phyloP scores from a whole-genome alignment of 2,113 vertebrate species.

The Pteropus alecto region DNA sequence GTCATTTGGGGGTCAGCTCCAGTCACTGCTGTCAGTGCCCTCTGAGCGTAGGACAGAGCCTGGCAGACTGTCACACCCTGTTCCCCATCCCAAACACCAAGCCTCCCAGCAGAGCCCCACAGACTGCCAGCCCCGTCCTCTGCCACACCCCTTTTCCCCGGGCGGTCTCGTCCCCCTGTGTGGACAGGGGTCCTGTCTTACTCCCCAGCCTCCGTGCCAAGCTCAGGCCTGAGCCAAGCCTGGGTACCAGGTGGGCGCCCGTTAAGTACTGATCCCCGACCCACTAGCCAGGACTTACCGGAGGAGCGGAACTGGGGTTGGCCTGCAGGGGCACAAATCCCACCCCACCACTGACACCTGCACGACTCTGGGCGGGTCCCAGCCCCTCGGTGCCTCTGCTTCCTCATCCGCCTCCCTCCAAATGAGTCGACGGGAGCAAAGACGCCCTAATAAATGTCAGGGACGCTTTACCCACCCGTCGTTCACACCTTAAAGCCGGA shows the following conservation, averaged over 20 bases:
- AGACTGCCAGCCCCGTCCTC: not conserved
- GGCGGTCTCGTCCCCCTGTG: not conserved
- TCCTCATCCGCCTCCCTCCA: not conserved
- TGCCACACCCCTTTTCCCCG: too few species aligned
- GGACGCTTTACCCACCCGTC: too few species aligned
- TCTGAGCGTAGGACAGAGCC: not conserved
- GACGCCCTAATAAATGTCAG: accelerated
- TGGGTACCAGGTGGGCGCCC: too few species aligned
- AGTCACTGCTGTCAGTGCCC: accelerated
- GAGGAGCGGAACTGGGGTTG: not conserved
- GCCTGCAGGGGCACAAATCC: accelerated
- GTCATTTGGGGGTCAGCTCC: too few species aligned
- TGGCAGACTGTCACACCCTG: not conserved
- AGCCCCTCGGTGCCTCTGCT: accelerated
- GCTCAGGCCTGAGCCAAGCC: not conserved
- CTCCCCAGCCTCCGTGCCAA: not conserved
- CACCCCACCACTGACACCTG: not conserved
- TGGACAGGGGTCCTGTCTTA: not conserved
- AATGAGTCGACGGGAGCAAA: not conserved
- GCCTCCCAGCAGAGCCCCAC: not conserved
- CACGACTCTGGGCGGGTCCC: not conserved
- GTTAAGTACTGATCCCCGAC: not conserved
- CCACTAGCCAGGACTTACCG: accelerated
- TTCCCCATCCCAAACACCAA: not conserved
- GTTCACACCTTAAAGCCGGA: accelerated